Percentiles rank a stretch among this genome's conserved stretches.
These are phyloP conservation scores for Ecliptopera silaceata DNA, from an alignment of 2,888 invertebrate species.

Conservation along the genomic window DNA sequence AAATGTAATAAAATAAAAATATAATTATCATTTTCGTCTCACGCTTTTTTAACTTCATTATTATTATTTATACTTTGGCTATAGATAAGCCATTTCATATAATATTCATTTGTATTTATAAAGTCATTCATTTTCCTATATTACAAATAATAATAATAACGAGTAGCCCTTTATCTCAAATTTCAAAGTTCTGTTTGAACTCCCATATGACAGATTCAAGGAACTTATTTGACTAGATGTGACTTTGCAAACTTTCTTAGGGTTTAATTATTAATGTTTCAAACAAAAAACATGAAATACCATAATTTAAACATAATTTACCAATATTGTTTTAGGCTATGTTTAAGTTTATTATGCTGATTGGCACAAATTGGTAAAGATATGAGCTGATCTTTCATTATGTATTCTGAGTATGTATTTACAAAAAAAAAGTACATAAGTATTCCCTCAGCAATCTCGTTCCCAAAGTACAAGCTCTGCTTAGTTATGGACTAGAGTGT, in stretches of 20 bases:
- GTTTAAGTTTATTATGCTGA: no score
- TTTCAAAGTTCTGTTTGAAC: conserved; percentile 46
- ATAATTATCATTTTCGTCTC: not conserved
- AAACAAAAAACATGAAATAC: no score
- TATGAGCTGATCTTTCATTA: no score
- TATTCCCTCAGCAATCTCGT: no score
- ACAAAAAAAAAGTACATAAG: no score
- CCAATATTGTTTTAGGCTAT: no score
- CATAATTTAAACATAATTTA: no score
- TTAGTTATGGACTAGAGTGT: no score
- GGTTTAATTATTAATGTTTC: no score
- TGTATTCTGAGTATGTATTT: no score
- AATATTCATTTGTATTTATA: conserved; percentile 60
- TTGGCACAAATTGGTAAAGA: no score
- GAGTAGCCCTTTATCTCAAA: conserved; percentile 56
- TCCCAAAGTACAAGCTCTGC: no score
- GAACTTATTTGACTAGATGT: conserved; percentile 41
- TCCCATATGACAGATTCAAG: conserved; percentile 33
- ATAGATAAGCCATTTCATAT: conserved; percentile 37
- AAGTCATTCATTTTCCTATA: conserved; percentile 56
- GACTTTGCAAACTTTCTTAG: conserved; percentile 9
- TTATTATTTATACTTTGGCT: conserved; percentile 2
- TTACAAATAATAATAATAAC: conserved; percentile 57
- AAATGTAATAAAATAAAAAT: not conserved
- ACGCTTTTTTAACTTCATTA: conserved; percentile 1